phyloP scores from a whole-genome alignment of 2,888 invertebrate species.

The Xylocampa areola region DNA sequence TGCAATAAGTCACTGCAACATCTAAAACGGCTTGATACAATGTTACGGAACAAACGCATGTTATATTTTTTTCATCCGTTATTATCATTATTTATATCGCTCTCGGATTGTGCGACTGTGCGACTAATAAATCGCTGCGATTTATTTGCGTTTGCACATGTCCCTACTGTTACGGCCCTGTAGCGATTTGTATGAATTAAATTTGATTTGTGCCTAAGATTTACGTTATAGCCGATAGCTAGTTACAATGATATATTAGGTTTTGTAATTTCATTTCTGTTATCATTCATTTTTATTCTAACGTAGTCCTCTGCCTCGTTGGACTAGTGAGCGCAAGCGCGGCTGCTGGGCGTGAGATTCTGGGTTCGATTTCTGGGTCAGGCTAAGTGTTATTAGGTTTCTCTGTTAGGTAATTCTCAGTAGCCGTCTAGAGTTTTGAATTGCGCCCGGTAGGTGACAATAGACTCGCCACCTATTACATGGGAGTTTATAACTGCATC shows the following conservation, averaged over 20 bases:
- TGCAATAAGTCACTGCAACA: constrained; percentile 36
- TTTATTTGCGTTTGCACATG: constrained; percentile 72
- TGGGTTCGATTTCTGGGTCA: too few relatives aligned
- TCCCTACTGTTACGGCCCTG: constrained; percentile 57
- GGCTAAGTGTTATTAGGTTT: too few relatives aligned
- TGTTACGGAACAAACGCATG: constrained; percentile 61
- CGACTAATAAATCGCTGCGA: constrained; percentile 68
- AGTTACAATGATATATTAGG: constrained; percentile 2
- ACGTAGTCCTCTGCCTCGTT: neutral
- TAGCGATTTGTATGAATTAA: constrained; percentile 59
- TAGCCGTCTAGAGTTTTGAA: too few relatives aligned
- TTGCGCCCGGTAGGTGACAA: too few relatives aligned
- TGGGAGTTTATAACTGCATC: too few relatives aligned
- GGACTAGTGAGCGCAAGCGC: too few relatives aligned
- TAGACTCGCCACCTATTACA: too few relatives aligned
- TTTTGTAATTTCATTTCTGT: neutral
- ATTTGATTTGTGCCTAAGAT: constrained; percentile 55
- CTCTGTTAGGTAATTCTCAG: too few relatives aligned
- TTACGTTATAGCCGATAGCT: constrained; percentile 37
- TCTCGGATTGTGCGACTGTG: constrained; percentile 59
- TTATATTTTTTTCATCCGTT: constrained; percentile 70
- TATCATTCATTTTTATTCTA: neutral
- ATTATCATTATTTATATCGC: constrained; percentile 77
- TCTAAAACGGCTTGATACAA: constrained; percentile 55
- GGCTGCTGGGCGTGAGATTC: too few relatives aligned